phyloP scores from a whole-genome alignment of 1,140 invertebrate species.

The Akabosia matsudoensis region DNA sequence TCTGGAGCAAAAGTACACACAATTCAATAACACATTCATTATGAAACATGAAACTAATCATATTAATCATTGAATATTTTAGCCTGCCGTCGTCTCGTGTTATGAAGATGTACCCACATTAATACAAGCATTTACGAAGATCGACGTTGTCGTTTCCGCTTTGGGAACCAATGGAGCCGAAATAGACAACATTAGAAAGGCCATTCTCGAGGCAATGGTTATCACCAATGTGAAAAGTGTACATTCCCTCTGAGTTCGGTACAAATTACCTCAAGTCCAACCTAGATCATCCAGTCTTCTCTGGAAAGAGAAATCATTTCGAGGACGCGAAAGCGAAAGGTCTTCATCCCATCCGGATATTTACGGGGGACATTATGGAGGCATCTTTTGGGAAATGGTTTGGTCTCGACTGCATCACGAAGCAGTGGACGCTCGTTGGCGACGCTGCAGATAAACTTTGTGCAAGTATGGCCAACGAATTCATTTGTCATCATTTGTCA shows the following conservation, averaged over 20 bases:
- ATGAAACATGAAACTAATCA: no score
- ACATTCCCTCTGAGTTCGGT: conserved; percentile 9
- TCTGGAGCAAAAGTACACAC: conserved; percentile 10
- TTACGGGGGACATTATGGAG: neutral
- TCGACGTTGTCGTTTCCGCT: neutral
- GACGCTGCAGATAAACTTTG: neutral
- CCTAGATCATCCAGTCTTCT: neutral
- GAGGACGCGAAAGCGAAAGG: neutral
- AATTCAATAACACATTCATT: neutral
- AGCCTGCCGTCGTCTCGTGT: neutral
- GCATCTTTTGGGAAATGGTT: conserved; percentile 18
- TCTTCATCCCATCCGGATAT: neutral
- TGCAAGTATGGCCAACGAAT: no score
- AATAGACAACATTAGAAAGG: neutral
- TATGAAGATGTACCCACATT: neutral
- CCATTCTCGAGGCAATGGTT: neutral
- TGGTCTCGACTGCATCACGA: neutral
- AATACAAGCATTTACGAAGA: neutral
- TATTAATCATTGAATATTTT: neutral
- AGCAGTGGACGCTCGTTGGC: neutral
- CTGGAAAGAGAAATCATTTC: neutral
- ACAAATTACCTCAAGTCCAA: neutral
- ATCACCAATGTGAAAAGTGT: neutral
- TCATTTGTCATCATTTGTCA: no score
- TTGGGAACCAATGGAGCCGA: neutral